Evolutionary conservation across 2,888 invertebrate species (phyloP).

Genomic region (Eurytoma californica): DNA sequence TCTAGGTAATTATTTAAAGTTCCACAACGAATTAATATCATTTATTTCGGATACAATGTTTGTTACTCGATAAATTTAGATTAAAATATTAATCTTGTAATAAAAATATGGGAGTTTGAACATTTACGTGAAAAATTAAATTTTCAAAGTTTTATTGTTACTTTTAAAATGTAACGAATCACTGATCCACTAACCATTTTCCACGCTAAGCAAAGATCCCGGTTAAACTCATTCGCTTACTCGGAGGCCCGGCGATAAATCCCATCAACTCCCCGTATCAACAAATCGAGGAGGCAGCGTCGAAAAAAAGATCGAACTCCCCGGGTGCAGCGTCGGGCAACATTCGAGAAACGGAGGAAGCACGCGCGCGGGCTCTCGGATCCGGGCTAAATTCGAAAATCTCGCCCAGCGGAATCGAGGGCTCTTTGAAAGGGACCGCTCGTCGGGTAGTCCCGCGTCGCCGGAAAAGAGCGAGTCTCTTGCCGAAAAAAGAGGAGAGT

Average conservation of each 20-base stretch:
- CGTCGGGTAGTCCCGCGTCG: neutral
- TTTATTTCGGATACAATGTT: too few species aligned
- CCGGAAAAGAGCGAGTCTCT: conserved; percentile 29
- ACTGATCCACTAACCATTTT: too few species aligned
- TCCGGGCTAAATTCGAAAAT: conserved; percentile 45
- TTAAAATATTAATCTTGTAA: too few species aligned
- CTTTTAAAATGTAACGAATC: too few species aligned
- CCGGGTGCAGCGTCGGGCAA: conserved; percentile 16
- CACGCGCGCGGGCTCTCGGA: neutral
- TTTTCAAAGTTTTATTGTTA: too few species aligned
- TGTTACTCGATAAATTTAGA: too few species aligned
- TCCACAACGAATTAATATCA: too few species aligned
- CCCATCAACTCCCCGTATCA: conserved; percentile 8
- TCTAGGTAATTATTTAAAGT: too few species aligned
- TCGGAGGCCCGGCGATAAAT: conserved; percentile 6
- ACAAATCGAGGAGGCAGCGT: conserved; percentile 1
- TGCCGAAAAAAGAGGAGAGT: conserved; percentile 31
- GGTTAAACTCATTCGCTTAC: neutral
- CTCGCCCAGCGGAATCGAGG: conserved; percentile 47
- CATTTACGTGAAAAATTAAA: too few species aligned
- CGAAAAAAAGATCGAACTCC: neutral
- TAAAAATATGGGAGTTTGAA: too few species aligned
- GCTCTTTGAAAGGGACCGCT: conserved; percentile 45
- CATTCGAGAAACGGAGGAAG: conserved; percentile 8
- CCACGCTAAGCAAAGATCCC: neutral